Evolutionary conservation across 2,797 vertebrate species (phyloP).

Genomic region (Linurgus olivaceus): DNA sequence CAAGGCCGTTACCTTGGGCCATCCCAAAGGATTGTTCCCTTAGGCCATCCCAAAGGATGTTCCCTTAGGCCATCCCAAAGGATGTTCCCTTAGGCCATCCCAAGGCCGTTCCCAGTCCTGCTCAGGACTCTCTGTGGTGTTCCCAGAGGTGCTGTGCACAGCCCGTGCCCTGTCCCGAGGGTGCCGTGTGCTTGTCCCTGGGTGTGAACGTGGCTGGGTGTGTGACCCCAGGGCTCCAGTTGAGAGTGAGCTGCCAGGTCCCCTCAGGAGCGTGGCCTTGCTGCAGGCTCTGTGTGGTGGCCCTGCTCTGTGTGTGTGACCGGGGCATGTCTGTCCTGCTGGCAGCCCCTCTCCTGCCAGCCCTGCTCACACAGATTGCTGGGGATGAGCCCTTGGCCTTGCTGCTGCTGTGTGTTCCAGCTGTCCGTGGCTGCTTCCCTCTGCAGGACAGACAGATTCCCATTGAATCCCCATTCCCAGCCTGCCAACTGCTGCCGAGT

Average conservation of each 20-base stretch:
- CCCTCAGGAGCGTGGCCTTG: not conserved
- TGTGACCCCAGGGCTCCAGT: not conserved
- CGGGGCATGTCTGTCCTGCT: no score
- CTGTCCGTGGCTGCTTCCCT: not conserved
- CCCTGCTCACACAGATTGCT: no score
- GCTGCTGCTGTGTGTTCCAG: not conserved
- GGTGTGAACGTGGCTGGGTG: not conserved
- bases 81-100: no score
- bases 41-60: not conserved
- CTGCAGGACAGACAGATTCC: constrained; percentile 2
- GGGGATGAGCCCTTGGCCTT: not conserved
- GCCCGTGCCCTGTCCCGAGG: not conserved
- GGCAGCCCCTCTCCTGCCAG: no score
- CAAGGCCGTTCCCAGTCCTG: not conserved
- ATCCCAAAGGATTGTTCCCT: not conserved
- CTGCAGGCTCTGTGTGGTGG: not conserved
- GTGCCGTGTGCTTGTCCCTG: not conserved
- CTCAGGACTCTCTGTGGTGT: not conserved
- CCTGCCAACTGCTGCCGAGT: constrained; percentile 23
- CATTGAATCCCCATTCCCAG: not conserved
- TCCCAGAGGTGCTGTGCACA: not conserved
- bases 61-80: not conserved
- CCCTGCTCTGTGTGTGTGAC: no score
- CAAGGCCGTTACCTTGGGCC: no score
- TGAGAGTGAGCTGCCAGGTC: not conserved